These are phyloP conservation scores for Panzeria rudis DNA, from an alignment of 2,888 invertebrate genomes.

Conservation along the genomic window DNA sequence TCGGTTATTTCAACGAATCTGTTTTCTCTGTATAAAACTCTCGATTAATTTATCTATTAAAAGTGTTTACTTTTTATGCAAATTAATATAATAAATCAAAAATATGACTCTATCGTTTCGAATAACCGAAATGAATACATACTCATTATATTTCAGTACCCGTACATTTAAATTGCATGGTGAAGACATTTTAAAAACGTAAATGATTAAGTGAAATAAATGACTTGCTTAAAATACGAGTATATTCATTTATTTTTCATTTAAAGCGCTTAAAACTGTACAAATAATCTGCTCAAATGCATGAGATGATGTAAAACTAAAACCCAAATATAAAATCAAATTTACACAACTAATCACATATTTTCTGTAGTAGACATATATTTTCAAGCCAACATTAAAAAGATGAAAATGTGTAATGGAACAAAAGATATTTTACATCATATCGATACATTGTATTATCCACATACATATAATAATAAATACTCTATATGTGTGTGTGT, in stretches of 20 bases:
- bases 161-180: constrained; percentile 1
- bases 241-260: constrained; percentile 10
- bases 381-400: constrained; percentile 40
- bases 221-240: neutral
- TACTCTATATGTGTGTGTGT: neutral
- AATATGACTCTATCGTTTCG: no score
- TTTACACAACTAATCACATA: constrained; percentile 26
- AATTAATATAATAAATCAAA: no score
- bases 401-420: neutral
- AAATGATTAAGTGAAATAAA: neutral
- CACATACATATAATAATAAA: neutral
- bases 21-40: no score
- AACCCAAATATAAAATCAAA: constrained; percentile 20
- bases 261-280: constrained; percentile 26
- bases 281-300: constrained; percentile 27
- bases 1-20: no score
- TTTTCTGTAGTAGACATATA: constrained; percentile 45
- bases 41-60: no score
- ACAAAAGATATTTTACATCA: constrained; percentile 32
- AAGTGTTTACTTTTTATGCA: no score
- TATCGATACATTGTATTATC: constrained; percentile 27
- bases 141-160: no score
- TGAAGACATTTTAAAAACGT: neutral
- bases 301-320: constrained; percentile 5
- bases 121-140: no score